These are phyloP conservation scores for Lamprotornis superbus DNA, from an alignment of 2,113 vertebrate species.

Conservation along the genomic window DNA sequence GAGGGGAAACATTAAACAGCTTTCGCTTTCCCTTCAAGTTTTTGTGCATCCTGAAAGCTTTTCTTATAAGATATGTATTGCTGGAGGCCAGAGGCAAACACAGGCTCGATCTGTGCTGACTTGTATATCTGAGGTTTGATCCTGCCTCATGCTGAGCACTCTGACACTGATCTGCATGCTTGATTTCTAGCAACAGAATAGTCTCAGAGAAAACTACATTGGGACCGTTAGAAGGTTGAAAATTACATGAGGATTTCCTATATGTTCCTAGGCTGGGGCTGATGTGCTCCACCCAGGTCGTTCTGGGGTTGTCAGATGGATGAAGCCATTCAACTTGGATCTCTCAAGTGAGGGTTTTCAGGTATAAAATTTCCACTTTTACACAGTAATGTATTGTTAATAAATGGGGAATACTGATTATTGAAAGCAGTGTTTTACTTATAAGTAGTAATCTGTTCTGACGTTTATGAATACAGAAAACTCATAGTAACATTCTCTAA, in stretches of 20 bases:
- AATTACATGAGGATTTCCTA: background rate
- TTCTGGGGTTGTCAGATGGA: background rate
- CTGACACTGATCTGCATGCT: background rate
- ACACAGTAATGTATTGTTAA: background rate
- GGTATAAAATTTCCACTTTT: background rate
- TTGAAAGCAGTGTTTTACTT: background rate
- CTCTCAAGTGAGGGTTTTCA: background rate
- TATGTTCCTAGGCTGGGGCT: background rate
- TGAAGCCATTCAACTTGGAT: background rate
- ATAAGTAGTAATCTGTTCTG: background rate
- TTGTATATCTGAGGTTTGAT: background rate
- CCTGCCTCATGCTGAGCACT: background rate
- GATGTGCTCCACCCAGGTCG: background rate
- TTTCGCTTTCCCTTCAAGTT: background rate
- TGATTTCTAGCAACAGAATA: background rate
- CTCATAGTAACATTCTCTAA: background rate
- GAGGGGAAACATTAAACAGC: conserved; percentile 1
- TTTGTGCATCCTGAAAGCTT: background rate
- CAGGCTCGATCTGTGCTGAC: background rate
- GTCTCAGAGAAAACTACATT: background rate
- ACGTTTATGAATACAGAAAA: background rate
- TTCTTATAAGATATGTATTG: background rate
- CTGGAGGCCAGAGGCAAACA: background rate
- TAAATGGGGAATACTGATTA: background rate
- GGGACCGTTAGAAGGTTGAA: background rate